phyloP scores from a whole-genome alignment of 2,888 invertebrate genomes.

The Papilio demoleus region DNA sequence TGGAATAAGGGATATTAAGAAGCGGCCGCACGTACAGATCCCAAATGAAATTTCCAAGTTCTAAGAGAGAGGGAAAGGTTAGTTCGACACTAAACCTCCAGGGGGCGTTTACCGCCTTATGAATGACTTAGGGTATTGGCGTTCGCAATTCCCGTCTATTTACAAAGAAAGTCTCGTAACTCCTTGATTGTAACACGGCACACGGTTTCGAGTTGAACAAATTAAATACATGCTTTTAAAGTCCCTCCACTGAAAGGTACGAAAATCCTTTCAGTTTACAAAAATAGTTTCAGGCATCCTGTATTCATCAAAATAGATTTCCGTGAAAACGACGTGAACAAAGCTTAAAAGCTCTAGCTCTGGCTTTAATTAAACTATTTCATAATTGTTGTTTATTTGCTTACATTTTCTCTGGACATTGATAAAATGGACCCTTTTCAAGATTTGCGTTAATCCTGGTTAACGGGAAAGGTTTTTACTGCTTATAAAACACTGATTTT shows the following conservation, averaged over 20 bases:
- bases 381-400: constrained; percentile 14
- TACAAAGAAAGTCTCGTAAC: constrained; percentile 49
- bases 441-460: constrained; percentile 32
- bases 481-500: constrained; percentile 35
- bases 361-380: background rate
- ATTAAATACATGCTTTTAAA: too few species aligned
- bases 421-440: constrained; percentile 47
- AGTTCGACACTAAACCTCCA: constrained; percentile 42
- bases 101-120: constrained; percentile 55
- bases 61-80: constrained; percentile 56
- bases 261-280: too few species aligned
- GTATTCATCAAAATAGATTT: background rate
- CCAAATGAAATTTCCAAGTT: constrained; percentile 78
- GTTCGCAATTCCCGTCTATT: constrained; percentile 57
- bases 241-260: too few species aligned
- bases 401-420: constrained; percentile 48
- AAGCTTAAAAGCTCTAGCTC: too few species aligned
- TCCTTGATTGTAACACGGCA: constrained; percentile 43
- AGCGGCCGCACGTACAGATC: constrained; percentile 72
- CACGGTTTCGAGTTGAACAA: too few species aligned
- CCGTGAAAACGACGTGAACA: too few species aligned
- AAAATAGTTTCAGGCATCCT: too few species aligned
- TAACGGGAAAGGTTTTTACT: constrained; percentile 37
- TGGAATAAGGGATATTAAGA: constrained; percentile 68
- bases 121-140: constrained; percentile 58